Conservation (phyloP, 2,797 vertebrate species). For the Melanotaenia parkinsoni region DNA sequence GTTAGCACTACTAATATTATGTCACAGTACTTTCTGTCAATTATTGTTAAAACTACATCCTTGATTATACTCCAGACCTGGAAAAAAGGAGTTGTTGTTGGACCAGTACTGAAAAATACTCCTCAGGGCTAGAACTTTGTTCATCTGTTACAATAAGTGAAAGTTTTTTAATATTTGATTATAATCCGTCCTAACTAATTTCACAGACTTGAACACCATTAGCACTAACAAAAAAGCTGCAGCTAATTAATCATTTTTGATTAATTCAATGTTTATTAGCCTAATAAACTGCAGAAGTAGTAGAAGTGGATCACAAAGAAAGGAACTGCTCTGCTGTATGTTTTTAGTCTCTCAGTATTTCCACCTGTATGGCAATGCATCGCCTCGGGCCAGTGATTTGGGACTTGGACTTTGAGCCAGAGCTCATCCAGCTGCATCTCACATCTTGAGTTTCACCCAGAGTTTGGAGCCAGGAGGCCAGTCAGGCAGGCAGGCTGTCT, state of each 20-base stretch:
- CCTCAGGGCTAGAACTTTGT: not conserved
- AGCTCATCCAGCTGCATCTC: slow-evolving; percentile 61
- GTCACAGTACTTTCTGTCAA: slow-evolving; percentile 7
- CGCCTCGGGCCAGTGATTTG: slow-evolving; percentile 34
- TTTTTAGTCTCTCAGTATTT: slow-evolving; percentile 2
- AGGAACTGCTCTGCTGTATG: not conserved
- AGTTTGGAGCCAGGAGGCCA: slow-evolving; percentile 43
- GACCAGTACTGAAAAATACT: slow-evolving; percentile 21
- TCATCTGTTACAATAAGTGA: not conserved
- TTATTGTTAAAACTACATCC: slow-evolving; percentile 21
- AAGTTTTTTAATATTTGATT: not conserved
- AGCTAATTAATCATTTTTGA: slow-evolving; percentile 19
- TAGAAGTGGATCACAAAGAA: not conserved
- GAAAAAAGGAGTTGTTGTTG: slow-evolving; percentile 10
- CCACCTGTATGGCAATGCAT: slow-evolving; percentile 2
- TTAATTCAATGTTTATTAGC: slow-evolving; percentile 1
- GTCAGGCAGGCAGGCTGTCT: slow-evolving; percentile 49
- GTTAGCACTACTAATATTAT: slow-evolving; percentile 3
- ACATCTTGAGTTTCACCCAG: slow-evolving; percentile 55
- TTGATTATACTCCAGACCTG: slow-evolving; percentile 12
- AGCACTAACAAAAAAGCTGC: slow-evolving; percentile 8
- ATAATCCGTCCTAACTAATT: not conserved
- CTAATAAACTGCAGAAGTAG: not conserved
- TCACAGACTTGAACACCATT: slow-evolving; percentile 9
- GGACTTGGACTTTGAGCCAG: slow-evolving; percentile 35